Conservation (phyloP, 1,140 invertebrate species). For the Tetraneura akinire region DNA sequence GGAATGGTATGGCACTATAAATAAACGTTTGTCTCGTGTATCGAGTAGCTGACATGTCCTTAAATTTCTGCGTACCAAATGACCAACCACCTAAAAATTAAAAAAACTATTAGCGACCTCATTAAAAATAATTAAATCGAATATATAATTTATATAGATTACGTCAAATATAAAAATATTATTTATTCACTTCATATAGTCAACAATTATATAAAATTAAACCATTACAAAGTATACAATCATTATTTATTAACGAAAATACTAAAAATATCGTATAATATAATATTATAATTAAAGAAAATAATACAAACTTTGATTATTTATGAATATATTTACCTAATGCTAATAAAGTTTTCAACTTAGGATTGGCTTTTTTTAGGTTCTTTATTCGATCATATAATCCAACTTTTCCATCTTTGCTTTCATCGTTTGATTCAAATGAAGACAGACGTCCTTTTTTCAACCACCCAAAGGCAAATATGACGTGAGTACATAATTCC, state of each 20-base stretch:
- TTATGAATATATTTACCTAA: slow-evolving; percentile 71
- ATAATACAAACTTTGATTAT: too few species aligned
- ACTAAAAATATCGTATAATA: too few species aligned
- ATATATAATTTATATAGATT: too few species aligned
- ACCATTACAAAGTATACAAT: too few species aligned
- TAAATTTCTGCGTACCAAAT: slow-evolving; percentile 93
- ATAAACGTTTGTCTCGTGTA: slow-evolving; percentile 91
- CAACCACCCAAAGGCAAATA: slow-evolving; percentile 95
- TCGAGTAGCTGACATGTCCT: slow-evolving; percentile 83
- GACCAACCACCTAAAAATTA: slow-evolving; percentile 80
- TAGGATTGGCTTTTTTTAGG: slow-evolving; percentile 85
- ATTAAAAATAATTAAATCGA: too few species aligned
- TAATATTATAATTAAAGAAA: too few species aligned
- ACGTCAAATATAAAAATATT: too few species aligned
- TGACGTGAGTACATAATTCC: slow-evolving; percentile 92
- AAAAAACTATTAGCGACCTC: background rate
- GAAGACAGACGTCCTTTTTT: slow-evolving; percentile 91
- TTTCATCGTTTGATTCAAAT: slow-evolving; percentile 90
- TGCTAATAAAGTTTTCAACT: slow-evolving; percentile 84
- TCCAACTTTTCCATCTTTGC: slow-evolving; percentile 86
- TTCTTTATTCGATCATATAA: slow-evolving; percentile 82
- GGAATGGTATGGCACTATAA: slow-evolving; percentile 88
- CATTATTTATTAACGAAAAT: too few species aligned
- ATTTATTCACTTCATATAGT: too few species aligned
- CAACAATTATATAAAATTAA: too few species aligned